These are phyloP conservation scores for Thermophis baileyi DNA, from an alignment of 2,113 vertebrate species.

Conservation along the genomic window DNA sequence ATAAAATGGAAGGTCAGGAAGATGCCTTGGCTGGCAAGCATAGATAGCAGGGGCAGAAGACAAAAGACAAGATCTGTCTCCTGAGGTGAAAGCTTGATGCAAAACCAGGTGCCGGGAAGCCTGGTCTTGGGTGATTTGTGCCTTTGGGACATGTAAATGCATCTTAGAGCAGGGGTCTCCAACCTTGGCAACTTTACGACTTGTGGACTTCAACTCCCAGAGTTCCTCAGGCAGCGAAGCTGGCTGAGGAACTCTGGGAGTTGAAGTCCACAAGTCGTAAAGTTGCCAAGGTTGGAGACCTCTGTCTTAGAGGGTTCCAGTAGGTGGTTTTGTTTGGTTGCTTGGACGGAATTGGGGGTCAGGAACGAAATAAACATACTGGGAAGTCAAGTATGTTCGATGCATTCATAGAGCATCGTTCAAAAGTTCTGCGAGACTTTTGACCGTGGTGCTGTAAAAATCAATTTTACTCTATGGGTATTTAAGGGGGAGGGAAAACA, in stretches of 20 bases:
- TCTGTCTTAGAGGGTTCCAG: neutral
- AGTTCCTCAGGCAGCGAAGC: no score
- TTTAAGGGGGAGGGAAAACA: neutral
- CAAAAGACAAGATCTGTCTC: conserved; percentile 18
- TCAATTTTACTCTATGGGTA: neutral
- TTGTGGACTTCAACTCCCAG: no score
- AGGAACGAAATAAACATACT: neutral
- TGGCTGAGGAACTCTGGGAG: no score
- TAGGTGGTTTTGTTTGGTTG: neutral
- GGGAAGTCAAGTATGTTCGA: neutral
- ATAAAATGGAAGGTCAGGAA: conserved; percentile 34
- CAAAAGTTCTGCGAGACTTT: neutral
- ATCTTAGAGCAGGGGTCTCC: neutral
- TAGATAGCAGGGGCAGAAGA: conserved; percentile 5
- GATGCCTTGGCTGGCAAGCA: conserved; percentile 31
- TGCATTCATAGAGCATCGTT: neutral
- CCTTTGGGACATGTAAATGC: neutral
- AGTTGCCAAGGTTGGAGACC: no score
- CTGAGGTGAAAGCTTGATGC: neutral
- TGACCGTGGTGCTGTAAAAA: neutral
- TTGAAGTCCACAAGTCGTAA: no score
- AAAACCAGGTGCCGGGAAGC: neutral
- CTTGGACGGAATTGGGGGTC: neutral
- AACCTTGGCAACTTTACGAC: no score
- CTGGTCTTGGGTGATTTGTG: neutral